phyloP scores from a whole-genome alignment of 2,113 vertebrate genomes.

The Triplophysa dalaica region DNA sequence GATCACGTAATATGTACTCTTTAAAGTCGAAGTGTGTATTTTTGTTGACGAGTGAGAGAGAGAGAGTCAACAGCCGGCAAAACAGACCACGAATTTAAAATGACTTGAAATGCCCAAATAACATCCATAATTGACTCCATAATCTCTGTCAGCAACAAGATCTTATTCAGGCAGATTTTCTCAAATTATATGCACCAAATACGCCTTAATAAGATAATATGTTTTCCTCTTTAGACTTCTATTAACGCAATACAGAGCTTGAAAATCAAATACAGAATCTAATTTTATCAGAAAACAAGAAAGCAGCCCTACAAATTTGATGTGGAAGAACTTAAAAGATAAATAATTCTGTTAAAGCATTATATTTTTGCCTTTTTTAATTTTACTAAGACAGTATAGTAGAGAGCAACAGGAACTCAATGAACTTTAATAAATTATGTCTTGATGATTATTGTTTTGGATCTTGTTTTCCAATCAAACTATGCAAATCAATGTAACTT shows the following conservation, averaged over 20 bases:
- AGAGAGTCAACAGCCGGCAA: background rate
- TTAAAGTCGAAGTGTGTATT: too few species aligned
- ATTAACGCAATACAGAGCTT: slow-evolving; percentile 25
- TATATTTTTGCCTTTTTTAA: background rate
- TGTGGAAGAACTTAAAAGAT: background rate
- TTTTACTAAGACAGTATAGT: background rate
- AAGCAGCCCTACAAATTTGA: background rate
- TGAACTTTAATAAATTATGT: too few species aligned
- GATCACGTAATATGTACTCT: too few species aligned
- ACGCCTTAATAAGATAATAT: background rate
- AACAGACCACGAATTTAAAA: background rate
- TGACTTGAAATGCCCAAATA: slow-evolving; percentile 21
- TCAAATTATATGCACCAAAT: background rate
- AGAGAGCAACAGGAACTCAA: background rate
- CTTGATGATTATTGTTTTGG: too few species aligned
- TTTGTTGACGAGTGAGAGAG: too few species aligned
- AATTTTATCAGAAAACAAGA: slow-evolving; percentile 23
- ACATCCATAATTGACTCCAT: background rate
- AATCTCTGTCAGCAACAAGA: background rate
- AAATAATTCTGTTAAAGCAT: background rate
- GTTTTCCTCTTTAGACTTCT: slow-evolving; percentile 22
- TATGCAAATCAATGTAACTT: too few species aligned
- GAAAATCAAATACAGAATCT: background rate
- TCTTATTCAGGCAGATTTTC: too few species aligned
- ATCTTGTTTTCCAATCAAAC: too few species aligned